Percentiles rank a stretch among this genome's conserved stretches.
Conservation (phyloP, 2,113 vertebrate species). For the Centropus bengalensis region DNA sequence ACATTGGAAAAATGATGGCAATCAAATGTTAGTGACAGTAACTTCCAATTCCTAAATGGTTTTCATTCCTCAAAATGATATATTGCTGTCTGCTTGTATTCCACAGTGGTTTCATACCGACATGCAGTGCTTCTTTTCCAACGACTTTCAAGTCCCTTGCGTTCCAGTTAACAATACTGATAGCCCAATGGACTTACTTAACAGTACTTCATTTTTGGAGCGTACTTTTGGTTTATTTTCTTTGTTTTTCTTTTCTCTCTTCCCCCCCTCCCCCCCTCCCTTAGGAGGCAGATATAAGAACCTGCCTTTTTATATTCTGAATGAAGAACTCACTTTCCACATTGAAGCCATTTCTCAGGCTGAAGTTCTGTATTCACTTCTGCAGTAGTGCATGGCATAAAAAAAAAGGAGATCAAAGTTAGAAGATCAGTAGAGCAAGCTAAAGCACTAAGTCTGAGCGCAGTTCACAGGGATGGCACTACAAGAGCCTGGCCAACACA, state of each 20-base stretch:
- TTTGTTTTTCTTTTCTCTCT: background rate
- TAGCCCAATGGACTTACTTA: background rate
- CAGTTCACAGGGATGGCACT: background rate
- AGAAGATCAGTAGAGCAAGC: background rate
- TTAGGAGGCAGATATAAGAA: background rate
- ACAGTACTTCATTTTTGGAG: background rate
- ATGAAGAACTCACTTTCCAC: background rate
- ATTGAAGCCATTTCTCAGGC: background rate
- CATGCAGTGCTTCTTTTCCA: background rate
- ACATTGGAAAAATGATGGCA: background rate
- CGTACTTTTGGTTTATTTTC: background rate
- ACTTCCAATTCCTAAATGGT: background rate
- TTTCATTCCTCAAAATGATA: background rate
- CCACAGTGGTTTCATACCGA: background rate
- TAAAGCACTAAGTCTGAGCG: background rate
- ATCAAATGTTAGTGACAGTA: background rate
- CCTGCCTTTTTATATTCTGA: background rate
- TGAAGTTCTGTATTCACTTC: background rate
- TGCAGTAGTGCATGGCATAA: background rate
- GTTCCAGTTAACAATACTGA: background rate
- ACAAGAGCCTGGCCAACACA: background rate
- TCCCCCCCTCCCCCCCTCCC: fast-evolving
- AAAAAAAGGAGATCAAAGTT: conserved; percentile 6
- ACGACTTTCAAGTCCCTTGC: background rate
- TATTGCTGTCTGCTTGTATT: background rate